These are phyloP conservation scores for Malurus cyaneus DNA, from an alignment of 2,113 vertebrate species.

Conservation along the genomic window DNA sequence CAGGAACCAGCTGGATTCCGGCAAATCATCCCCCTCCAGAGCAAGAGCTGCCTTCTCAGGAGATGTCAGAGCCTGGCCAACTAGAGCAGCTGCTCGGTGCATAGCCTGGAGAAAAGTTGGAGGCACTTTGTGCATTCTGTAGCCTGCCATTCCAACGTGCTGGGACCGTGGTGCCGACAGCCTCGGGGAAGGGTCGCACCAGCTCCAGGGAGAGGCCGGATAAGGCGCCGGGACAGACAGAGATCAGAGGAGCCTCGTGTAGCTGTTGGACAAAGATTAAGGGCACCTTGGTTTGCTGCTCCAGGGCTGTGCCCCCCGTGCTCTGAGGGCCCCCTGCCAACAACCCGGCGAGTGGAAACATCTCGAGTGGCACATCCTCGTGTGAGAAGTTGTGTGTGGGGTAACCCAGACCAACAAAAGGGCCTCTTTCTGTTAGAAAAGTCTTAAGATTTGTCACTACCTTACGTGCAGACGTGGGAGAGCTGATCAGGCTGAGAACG, in stretches of 20 bases:
- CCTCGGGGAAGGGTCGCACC: neutral
- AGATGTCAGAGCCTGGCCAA: neutral
- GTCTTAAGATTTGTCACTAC: neutral
- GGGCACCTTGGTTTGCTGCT: neutral
- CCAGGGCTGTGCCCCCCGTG: neutral
- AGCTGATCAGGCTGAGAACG: neutral
- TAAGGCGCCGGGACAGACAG: neutral
- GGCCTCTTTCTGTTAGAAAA: neutral
- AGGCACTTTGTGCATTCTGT: conserved; percentile 63
- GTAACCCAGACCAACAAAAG: neutral
- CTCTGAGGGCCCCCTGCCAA: conserved; percentile 1
- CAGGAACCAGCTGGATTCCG: neutral
- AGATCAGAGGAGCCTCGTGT: fast-evolving
- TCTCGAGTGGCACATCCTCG: neutral
- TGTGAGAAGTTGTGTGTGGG: neutral
- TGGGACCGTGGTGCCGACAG: neutral
- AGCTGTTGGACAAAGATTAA: neutral
- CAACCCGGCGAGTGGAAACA: neutral
- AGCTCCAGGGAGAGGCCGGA: neutral
- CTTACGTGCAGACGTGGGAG: neutral
- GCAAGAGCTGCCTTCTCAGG: neutral
- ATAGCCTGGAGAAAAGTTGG: conserved; percentile 60
- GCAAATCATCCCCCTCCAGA: neutral
- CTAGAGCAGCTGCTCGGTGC: conserved; percentile 15
- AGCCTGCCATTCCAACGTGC: neutral